phyloP scores from a whole-genome alignment of 2,888 invertebrate genomes.

The Drosophila picticornis region DNA sequence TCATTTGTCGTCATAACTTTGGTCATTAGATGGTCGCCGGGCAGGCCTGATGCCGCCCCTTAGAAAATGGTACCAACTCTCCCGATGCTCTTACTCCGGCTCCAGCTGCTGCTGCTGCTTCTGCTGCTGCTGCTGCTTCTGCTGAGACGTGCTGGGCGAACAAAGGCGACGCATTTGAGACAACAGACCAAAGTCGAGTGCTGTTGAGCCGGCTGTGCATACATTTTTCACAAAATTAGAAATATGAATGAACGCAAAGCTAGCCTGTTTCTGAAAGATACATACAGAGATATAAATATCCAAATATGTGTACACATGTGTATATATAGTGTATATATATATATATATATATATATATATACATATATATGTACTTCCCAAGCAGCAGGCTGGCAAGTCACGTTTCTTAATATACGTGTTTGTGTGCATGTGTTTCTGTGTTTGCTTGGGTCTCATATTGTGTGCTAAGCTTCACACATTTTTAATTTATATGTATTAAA shows the following conservation, averaged over 20 bases:
- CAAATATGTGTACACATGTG: background rate
- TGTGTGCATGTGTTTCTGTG: constrained; percentile 17
- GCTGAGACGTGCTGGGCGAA: constrained; percentile 63
- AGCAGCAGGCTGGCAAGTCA: constrained; percentile 59
- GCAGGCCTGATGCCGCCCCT: constrained; percentile 4
- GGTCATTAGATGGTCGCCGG: constrained; percentile 63
- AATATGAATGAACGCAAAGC: constrained; percentile 49
- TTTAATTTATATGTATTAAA: constrained; percentile 67
- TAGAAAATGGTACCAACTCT: constrained; percentile 20
- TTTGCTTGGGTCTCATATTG: constrained; percentile 23
- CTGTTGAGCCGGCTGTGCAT: constrained; percentile 42
- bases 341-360: background rate
- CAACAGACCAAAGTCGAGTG: constrained; percentile 24
- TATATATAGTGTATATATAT: background rate
- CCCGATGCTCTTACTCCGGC: background rate
- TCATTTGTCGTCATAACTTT: constrained; percentile 80
- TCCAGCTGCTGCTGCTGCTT: constrained; percentile 1
- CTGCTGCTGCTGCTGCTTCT: background rate
- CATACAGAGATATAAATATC: background rate
- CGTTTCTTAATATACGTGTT: constrained; percentile 69
- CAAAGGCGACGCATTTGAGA: constrained; percentile 54
- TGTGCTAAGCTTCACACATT: constrained; percentile 59
- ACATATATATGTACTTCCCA: constrained; percentile 22
- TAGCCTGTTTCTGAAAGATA: background rate
- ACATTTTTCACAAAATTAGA: constrained; percentile 77